Conservation (phyloP, 2,113 vertebrate species). For the Bos javanicus region DNA sequence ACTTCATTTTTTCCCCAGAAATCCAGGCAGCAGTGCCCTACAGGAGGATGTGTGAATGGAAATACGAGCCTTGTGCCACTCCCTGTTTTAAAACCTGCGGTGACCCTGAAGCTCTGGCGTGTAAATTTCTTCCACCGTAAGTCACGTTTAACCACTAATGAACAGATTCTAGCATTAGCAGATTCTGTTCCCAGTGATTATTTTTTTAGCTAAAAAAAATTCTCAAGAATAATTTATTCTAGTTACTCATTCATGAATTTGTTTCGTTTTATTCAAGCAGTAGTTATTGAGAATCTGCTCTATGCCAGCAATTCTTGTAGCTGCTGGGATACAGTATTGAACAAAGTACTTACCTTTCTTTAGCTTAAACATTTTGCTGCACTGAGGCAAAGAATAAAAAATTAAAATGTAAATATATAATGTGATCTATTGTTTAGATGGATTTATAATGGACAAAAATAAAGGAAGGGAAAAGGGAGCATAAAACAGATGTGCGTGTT, state of each 20-base stretch:
- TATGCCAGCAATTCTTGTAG: background rate
- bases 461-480: background rate
- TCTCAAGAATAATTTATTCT: background rate
- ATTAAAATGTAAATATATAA: background rate
- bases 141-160: conserved; percentile 52
- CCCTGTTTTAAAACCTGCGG: conserved; percentile 94
- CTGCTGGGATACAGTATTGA: background rate
- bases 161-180: background rate
- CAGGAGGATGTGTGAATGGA: conserved; percentile 97
- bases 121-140: conserved; percentile 96
- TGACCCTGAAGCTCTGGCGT: conserved; percentile 90
- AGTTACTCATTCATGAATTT: background rate
- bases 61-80: conserved; percentile 91
- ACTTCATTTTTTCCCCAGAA: conserved; percentile 80
- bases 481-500: background rate
- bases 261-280: background rate
- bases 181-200: background rate
- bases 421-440: background rate
- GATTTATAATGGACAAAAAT: background rate
- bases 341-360: background rate
- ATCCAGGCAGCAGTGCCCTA: conserved; percentile 92
- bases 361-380: background rate
- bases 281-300: background rate
- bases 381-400: background rate
- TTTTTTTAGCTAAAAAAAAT: background rate